A percentile compares a stretch with the other conserved stretches of the same genome.
Conservation (phyloP, 2,797 vertebrate species). For the Phylloscopus collybita region DNA sequence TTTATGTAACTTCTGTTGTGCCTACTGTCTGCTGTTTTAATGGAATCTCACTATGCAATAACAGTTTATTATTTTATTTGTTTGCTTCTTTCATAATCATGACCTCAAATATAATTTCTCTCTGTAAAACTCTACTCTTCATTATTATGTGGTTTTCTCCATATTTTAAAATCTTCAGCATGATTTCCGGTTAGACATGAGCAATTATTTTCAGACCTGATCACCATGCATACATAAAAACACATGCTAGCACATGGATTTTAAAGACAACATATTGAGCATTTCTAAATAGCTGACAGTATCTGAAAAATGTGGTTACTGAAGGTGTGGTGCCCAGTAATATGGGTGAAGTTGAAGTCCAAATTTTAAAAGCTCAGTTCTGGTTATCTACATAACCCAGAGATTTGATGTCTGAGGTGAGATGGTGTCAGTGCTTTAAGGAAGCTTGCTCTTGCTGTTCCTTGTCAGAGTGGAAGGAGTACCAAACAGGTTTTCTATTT, state of each 20-base stretch:
- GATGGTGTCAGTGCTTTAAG: background rate
- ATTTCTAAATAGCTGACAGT: background rate
- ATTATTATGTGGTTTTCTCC: background rate
- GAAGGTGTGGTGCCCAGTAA: background rate
- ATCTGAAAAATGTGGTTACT: background rate
- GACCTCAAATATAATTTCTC: background rate
- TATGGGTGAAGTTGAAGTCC: background rate
- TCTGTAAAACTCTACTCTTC: background rate
- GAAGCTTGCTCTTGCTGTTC: background rate
- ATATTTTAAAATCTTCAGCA: background rate
- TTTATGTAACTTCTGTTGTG: background rate
- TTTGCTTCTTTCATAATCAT: background rate
- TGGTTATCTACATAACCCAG: background rate
- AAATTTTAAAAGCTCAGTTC: background rate
- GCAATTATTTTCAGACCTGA: background rate
- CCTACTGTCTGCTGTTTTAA: background rate
- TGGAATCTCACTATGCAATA: background rate
- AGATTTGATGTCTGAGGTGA: fast-evolving
- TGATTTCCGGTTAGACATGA: background rate
- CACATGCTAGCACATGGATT: background rate
- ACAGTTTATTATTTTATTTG: background rate
- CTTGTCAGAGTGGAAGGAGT: background rate
- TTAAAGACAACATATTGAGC: background rate
- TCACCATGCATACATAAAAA: fast-evolving
- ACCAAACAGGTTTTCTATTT: background rate